Conservation (phyloP, 2,888 invertebrate species). For the Tipula confusa region DNA sequence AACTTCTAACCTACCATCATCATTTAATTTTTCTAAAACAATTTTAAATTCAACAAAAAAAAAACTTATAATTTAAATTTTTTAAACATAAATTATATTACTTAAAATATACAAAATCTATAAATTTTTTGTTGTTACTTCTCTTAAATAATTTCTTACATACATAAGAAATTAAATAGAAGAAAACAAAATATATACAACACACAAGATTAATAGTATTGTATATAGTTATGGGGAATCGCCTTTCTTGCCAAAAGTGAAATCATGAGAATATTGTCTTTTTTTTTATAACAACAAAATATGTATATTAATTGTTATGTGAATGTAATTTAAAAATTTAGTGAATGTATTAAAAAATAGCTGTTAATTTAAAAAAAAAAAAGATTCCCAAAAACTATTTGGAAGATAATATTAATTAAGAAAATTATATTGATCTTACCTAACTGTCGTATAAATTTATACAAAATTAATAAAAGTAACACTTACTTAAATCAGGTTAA, state of each 20-base stretch:
- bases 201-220: neutral
- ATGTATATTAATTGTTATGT: neutral
- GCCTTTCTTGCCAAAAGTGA: constrained; percentile 28
- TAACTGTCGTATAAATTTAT: neutral
- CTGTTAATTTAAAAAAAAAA: neutral
- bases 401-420: neutral
- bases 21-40: neutral
- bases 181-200: neutral
- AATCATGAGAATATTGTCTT: constrained; percentile 27
- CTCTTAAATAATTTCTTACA: neutral
- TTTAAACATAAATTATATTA: constrained; percentile 20
- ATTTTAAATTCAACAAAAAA: neutral
- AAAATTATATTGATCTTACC: neutral
- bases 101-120: neutral
- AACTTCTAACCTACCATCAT: constrained; percentile 25
- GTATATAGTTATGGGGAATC: neutral
- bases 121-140: constrained; percentile 25
- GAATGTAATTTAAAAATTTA: neutral
- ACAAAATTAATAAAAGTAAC: neutral
- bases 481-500: neutral
- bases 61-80: constrained; percentile 20
- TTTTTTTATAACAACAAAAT: constrained; percentile 15
- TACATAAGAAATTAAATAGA: neutral
- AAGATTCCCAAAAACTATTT: neutral
- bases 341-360: neutral